These are phyloP conservation scores for Drosophila chauvacae DNA, from an alignment of 1,140 invertebrate species.

Conservation along the genomic window DNA sequence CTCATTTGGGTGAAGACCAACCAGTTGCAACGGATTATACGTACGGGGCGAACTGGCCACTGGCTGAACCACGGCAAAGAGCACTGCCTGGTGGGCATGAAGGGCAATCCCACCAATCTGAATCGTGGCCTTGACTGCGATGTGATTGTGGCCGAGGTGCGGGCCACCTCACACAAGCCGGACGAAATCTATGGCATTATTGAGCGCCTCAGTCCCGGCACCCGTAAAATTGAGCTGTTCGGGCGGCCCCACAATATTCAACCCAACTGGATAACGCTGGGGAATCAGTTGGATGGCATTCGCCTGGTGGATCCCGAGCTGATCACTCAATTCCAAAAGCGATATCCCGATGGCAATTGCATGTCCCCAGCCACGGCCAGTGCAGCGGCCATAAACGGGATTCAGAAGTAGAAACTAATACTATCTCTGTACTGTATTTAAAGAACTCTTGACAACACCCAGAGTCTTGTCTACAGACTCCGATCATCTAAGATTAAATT, in stretches of 20 bases:
- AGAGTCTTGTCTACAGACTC: constrained; percentile 8
- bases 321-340: constrained; percentile 94
- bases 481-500: constrained; percentile 37
- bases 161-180: constrained; percentile 98
- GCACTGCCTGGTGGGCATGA: constrained; percentile 98
- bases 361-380: constrained; percentile 76
- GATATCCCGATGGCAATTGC: constrained; percentile 94
- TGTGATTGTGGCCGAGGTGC: constrained; percentile 98
- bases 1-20: constrained; percentile 99
- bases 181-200: constrained; percentile 99
- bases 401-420: constrained; percentile 59
- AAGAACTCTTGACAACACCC: constrained; percentile 25
- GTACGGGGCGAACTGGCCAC: constrained; percentile 98
- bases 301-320: constrained; percentile 96
- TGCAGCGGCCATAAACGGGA: constrained; percentile 52
- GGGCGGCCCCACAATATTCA: constrained; percentile 98
- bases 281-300: constrained; percentile 86
- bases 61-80: constrained; percentile 99
- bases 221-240: constrained; percentile 98
- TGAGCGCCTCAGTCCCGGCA: constrained; percentile 94
- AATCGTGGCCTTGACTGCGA: constrained; percentile 98
- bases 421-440: not conserved
- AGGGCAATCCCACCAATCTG: constrained; percentile 95
- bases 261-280: constrained; percentile 94
- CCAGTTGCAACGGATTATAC: constrained; percentile 97